Evolutionary conservation across 2,888 invertebrate species (phyloP).

Genomic region (Meteorus colon): DNA sequence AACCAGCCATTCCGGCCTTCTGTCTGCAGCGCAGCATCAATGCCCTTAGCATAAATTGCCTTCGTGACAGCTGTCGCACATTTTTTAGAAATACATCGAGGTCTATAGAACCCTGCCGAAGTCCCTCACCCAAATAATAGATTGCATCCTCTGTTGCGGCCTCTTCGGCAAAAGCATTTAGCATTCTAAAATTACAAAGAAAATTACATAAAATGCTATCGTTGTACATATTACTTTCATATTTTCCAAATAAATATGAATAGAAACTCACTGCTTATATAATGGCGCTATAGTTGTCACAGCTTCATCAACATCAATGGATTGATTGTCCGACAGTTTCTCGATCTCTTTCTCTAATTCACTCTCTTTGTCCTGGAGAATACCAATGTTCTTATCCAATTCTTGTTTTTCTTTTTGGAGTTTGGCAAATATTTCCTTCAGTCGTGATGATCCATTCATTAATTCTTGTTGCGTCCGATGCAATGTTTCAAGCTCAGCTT

Average conservation of each 20-base stretch:
- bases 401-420: constrained; percentile 87
- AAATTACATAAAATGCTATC: too few relatives aligned
- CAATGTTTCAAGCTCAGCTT: constrained; percentile 93
- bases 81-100: constrained; percentile 97
- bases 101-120: constrained; percentile 94
- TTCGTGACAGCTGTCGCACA: constrained; percentile 94
- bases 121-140: constrained; percentile 96
- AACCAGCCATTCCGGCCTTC: constrained; percentile 90
- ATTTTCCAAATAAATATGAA: constrained; percentile 28
- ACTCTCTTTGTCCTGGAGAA: constrained; percentile 90
- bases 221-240: constrained; percentile 16
- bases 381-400: constrained; percentile 86
- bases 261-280: constrained; percentile 87
- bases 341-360: constrained; percentile 88
- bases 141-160: constrained; percentile 98
- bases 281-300: constrained; percentile 96
- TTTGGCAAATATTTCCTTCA: constrained; percentile 85
- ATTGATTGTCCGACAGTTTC: constrained; percentile 84
- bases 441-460: constrained; percentile 86
- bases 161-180: constrained; percentile 97
- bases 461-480: constrained; percentile 91
- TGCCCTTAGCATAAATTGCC: constrained; percentile 96
- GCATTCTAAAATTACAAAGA: constrained; percentile 77
- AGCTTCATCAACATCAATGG: constrained; percentile 95
- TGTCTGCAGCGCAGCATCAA: constrained; percentile 97